phyloP scores from a whole-genome alignment of 2,888 invertebrate species.

The Ophion costatus region DNA sequence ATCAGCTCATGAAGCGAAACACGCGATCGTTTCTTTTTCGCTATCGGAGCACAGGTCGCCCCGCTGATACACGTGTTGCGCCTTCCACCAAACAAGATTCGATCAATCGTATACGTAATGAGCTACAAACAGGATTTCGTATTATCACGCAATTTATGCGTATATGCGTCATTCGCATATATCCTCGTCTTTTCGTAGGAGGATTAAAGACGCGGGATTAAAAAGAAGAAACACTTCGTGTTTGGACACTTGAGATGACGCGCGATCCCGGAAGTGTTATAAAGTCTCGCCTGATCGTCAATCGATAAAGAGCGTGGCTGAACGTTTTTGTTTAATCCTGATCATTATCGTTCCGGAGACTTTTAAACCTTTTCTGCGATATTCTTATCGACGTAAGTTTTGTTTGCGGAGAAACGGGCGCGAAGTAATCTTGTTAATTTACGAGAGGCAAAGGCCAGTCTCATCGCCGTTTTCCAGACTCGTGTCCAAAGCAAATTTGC shows the following conservation, averaged over 20 bases:
- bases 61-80: background rate
- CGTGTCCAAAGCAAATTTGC: conserved; percentile 73
- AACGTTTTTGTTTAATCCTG: background rate
- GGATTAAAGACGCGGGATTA: background rate
- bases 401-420: conserved; percentile 41
- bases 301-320: background rate
- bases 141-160: conserved; percentile 5
- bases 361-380: background rate
- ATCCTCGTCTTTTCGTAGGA: background rate
- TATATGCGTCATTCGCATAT: background rate
- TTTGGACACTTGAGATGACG: background rate
- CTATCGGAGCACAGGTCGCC: background rate
- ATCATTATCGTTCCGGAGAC: background rate
- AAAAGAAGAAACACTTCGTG: background rate
- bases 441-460: conserved; percentile 65
- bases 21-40: background rate
- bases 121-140: background rate
- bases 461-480: conserved; percentile 59
- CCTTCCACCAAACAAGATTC: background rate
- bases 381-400: background rate
- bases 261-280: background rate
- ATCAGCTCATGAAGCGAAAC: background rate
- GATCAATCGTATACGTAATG: background rate
- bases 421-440: conserved; percentile 72
- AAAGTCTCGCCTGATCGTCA: background rate